Percentiles rank a stretch among this genome's conserved stretches.
These are phyloP conservation scores for Nasonovia ribisnigri DNA, from an alignment of 2,888 invertebrate genomes.

Conservation along the genomic window DNA sequence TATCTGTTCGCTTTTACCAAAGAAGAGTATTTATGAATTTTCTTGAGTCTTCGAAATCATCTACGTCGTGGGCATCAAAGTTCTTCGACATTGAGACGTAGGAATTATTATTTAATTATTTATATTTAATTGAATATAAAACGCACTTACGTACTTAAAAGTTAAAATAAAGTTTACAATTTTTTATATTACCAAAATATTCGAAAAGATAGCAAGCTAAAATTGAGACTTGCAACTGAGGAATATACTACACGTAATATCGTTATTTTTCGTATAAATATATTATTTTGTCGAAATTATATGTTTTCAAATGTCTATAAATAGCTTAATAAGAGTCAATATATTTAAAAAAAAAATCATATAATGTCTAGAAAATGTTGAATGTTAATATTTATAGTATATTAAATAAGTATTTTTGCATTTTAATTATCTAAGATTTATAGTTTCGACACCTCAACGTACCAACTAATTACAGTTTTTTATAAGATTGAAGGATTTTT, in stretches of 20 bases:
- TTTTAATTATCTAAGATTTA: neutral
- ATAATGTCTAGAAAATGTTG: neutral
- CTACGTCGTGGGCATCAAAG: neutral
- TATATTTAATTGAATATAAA: neutral
- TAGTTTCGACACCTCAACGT: neutral
- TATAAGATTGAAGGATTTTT: neutral
- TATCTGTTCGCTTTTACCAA: neutral
- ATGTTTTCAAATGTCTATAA: neutral
- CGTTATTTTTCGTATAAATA: neutral
- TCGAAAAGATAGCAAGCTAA: neutral
- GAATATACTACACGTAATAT: neutral
- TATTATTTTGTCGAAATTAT: neutral
- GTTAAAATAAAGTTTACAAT: neutral
- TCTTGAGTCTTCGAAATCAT: neutral
- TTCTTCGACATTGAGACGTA: neutral
- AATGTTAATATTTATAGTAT: neutral
- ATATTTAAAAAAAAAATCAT: neutral
- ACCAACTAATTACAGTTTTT: neutral
- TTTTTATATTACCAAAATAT: neutral
- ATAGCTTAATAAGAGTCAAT: neutral
- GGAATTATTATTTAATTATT: neutral
- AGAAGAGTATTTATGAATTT: neutral
- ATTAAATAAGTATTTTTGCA: neutral
- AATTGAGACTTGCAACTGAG: neutral
- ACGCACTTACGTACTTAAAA: neutral